Evolutionary conservation across 2,797 vertebrate species (phyloP).

Genomic region (Loriculus beryllinus): DNA sequence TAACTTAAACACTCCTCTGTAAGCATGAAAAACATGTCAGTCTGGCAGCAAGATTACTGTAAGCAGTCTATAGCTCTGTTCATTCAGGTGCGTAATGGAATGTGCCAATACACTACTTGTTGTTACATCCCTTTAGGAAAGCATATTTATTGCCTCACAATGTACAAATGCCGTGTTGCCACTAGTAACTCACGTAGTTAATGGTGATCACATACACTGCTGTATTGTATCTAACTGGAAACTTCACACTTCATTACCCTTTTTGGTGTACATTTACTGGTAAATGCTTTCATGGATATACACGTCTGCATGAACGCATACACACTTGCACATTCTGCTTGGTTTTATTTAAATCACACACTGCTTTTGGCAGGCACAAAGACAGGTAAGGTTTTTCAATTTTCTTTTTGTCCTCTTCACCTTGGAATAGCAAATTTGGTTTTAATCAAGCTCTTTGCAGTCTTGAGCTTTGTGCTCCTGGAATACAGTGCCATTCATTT

Average conservation of each 20-base stretch:
- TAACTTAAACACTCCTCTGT: not conserved
- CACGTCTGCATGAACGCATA: not conserved
- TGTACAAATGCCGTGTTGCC: not conserved
- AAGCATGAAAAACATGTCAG: not conserved
- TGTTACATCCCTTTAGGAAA: not conserved
- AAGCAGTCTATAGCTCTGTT: not conserved
- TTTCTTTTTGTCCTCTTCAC: not conserved
- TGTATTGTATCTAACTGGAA: not conserved
- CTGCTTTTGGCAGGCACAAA: not conserved
- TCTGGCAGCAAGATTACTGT: not conserved
- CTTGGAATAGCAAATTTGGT: conserved; percentile 15
- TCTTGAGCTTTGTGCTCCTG: conserved; percentile 41
- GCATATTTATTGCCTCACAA: accelerated
- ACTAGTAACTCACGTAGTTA: not conserved
- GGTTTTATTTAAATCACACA: not conserved
- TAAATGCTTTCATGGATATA: accelerated
- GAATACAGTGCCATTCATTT: conserved; percentile 21
- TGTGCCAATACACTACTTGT: accelerated
- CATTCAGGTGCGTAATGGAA: accelerated
- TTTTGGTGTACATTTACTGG: not conserved
- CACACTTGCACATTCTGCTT: not conserved
- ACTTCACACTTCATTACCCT: not conserved
- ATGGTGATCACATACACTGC: not conserved
- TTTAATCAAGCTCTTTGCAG: conserved; percentile 47
- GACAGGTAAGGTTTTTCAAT: not conserved